These are phyloP conservation scores for Odontomachus brunneus DNA, from an alignment of 1,140 invertebrate species.

Conservation along the genomic window DNA sequence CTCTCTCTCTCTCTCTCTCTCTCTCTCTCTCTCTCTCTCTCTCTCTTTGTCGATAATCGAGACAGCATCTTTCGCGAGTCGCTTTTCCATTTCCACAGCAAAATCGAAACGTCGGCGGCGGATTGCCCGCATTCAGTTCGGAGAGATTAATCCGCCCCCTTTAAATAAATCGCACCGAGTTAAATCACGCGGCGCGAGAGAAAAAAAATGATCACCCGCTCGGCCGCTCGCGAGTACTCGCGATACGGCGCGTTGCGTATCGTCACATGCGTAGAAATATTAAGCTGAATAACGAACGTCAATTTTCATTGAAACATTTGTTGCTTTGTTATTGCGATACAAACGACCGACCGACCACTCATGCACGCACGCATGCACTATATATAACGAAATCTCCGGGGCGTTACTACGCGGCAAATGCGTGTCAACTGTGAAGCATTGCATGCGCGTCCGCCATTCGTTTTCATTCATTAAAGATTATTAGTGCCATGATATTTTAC, in stretches of 20 bases:
- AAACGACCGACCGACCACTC: constrained; percentile 16
- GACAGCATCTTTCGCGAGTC: not conserved
- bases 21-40: too few species aligned
- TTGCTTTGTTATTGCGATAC: constrained; percentile 63
- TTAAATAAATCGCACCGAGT: not conserved
- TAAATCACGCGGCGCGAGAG: not conserved
- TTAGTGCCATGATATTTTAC: constrained; percentile 63
- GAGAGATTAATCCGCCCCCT: constrained; percentile 21
- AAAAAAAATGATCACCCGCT: constrained; percentile 14
- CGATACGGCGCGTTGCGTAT: not conserved
- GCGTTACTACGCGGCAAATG: constrained; percentile 62
- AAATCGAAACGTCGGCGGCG: not conserved
- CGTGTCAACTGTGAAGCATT: constrained; percentile 66
- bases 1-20: not conserved
- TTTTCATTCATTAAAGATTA: constrained; percentile 71
- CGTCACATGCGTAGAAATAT: constrained; percentile 40
- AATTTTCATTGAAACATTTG: constrained; percentile 61
- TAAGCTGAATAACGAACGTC: constrained; percentile 42
- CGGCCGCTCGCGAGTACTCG: too few species aligned
- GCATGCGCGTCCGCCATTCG: constrained; percentile 57
- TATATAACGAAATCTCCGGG: constrained; percentile 63
- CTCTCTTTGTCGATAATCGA: too few species aligned
- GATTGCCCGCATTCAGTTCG: constrained; percentile 7
- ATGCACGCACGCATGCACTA: not conserved
- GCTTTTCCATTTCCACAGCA: not conserved